Base-by-base conservation (phyloP, 2,797 vertebrate genomes). In the Galago senegalensis region DNA sequence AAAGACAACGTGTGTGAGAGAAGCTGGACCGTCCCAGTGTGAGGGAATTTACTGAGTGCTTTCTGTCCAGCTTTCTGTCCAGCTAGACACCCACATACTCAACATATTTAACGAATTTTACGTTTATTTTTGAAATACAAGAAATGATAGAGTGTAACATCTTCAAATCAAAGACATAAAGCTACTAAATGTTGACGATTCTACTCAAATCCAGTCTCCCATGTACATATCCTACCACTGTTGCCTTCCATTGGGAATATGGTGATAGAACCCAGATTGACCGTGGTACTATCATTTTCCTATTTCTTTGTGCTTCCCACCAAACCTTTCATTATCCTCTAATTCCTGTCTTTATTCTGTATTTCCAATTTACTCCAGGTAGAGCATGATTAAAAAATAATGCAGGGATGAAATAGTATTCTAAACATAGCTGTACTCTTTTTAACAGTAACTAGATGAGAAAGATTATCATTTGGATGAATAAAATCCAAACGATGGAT, bases 141-240 rank as follows among this genome's bases (percentile, higher is more conserved):
- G 63, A 56, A 75, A 87, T 40, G 40, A 25, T 49, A 13, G 72
- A 4, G 49, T 81, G 5, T 53, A 61, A 61, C 8, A 63, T 61
- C 0, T 87, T 65, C 11, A 56, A 37, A 37, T 29, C 13, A 31
- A 82, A 37, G 7, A 23, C 31, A 90, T 12, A 60, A 49, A 82
- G 20, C 2, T 82, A 92, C 20, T 75, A 80, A 60, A 77, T n/a
- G 8, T 17, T 60, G 5, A 31, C 56, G 6, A 65, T 40, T 67
- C 3, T 7, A 43, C 58, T 23, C 7, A 73, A 75, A 49, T 53
- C 4, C 3, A 17, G 4, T 20, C 5, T 12, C 13, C 23, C 10
- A 70, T 2, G 0, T 25, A 37, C 21, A 21, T 53, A 67, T 14
- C 12, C 20, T 84, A 0, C 0, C 65, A 3, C 11, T 1, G 3